Conservation (phyloP, 2,888 invertebrate species). For the Pyrocoelia pectoralis region DNA sequence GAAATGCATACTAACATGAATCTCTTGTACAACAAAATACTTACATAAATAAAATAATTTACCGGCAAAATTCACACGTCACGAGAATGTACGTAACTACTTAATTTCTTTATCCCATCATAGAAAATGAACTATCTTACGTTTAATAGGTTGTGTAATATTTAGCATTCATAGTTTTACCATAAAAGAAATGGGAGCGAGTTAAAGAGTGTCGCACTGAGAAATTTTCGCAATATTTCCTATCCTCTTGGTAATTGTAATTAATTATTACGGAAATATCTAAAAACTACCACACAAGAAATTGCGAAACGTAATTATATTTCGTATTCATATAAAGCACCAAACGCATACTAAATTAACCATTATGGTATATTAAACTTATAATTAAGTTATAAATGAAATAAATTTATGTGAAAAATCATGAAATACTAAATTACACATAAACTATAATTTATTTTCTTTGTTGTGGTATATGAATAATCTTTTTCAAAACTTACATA, state of each 20-base stretch:
- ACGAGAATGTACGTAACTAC: constrained; percentile 10
- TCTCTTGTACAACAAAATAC: too few relatives aligned
- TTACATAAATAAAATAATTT: too few relatives aligned
- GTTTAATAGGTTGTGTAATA: constrained; percentile 16
- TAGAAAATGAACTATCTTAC: not conserved
- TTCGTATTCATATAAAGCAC: not conserved
- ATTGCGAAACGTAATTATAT: not conserved
- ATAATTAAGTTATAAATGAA: not conserved
- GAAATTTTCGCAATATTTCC: constrained; percentile 13
- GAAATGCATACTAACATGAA: too few relatives aligned
- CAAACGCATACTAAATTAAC: not conserved
- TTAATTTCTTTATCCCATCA: constrained; percentile 19
- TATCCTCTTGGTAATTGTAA: constrained; percentile 9
- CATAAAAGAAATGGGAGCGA: constrained; percentile 14
- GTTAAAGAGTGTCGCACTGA: constrained; percentile 8
- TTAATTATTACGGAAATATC: constrained; percentile 11
- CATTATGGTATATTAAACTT: not conserved
- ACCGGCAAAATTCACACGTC: not conserved
- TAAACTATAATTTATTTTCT: too few relatives aligned
- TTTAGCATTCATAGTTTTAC: constrained; percentile 11
- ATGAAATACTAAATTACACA: too few relatives aligned
- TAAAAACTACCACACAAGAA: not conserved
- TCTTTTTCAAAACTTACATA: too few relatives aligned
- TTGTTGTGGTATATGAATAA: too few relatives aligned
- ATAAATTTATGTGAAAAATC: not conserved